phyloP scores from a whole-genome alignment of 2,113 vertebrate genomes.

The Thinocorus orbignyianus region DNA sequence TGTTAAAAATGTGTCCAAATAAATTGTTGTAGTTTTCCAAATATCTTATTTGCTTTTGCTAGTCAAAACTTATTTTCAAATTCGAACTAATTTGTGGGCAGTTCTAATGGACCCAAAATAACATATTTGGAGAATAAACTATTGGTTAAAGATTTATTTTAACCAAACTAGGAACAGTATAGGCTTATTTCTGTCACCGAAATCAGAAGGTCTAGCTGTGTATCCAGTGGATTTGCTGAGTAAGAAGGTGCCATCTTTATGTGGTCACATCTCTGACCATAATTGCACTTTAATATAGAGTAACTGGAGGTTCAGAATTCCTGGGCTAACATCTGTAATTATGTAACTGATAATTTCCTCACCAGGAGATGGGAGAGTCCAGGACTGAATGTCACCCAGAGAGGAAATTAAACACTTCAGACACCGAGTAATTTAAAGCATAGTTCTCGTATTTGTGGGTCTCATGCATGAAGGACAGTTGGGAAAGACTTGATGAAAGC shows the following conservation, averaged over 20 bases:
- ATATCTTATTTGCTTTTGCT: background rate
- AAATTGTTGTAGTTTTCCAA: background rate
- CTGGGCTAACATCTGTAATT: conserved; percentile 47
- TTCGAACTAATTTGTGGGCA: background rate
- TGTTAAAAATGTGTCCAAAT: background rate
- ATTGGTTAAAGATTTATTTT: conserved; percentile 2
- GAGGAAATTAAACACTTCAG: conserved; percentile 63
- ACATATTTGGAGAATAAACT: background rate
- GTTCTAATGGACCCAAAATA: background rate
- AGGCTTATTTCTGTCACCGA: background rate
- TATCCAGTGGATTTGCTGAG: conserved; percentile 28
- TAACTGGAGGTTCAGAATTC: conserved; percentile 52
- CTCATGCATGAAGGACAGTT: background rate
- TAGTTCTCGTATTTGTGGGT: conserved; percentile 36
- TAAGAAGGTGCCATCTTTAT: conserved; percentile 41
- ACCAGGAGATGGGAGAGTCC: conserved; percentile 2
- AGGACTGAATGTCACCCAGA: conserved; percentile 44
- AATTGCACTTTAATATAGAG: background rate
- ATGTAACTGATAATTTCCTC: conserved; percentile 56
- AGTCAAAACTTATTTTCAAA: background rate
- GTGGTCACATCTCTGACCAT: background rate
- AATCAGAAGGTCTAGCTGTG: background rate
- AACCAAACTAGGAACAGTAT: background rate
- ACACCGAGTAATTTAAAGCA: conserved; percentile 17
- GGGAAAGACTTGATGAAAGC: conserved; percentile 3